Base-by-base conservation (phyloP, 2,113 vertebrate species). In the Micromys minutus region DNA sequence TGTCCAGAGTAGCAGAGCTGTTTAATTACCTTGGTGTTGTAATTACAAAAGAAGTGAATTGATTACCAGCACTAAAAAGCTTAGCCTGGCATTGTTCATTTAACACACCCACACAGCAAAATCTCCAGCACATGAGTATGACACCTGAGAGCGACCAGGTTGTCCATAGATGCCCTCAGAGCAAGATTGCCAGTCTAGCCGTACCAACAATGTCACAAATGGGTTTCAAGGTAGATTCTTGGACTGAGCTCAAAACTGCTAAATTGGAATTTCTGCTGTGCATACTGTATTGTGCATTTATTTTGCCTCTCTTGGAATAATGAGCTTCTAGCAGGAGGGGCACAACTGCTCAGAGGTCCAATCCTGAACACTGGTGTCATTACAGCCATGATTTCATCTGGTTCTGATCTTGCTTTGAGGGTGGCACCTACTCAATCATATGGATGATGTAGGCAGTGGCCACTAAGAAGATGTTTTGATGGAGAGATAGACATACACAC, bases 171-270 rank as follows among this genome's bases (percentile, higher is more conserved):
- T 9, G 3, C 13, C 16, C 65, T 76, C 42, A 47, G 31, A 85
- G 10, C 4, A 5, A 29, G n/a, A 31, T 5, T 13, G 2, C n/a
- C 22, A 39, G 9, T 10, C 3, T 3, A 50, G 34, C 0, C 0
- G 29, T 0, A 2, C 1, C 1, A 2, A 50, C 3, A 7, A 9
- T 1, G 17, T 1, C 2, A 8, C 21, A 21, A 24, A 26, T 3
- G 16, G 21, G 29, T 11, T 47, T 3, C 9, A 34, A 63, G 26
- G 29, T 34, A 47, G 8, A 65, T 21, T 12, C 1, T 34, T 63
- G 42, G 16, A 24, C 10, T 29, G 34, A 65, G 59, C 21, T 59
- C 36, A 45, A 63, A 84, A 45, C 15, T 63, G 8, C 1, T 45
- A 31, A 65, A 11, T 34, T 61, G 21, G 26, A 85, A 34, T 34